Percentiles rank a stretch among this genome's conserved stretches.
These are phyloP conservation scores for Apteryx owenii DNA, from an alignment of 2,113 vertebrate species.

Conservation along the genomic window DNA sequence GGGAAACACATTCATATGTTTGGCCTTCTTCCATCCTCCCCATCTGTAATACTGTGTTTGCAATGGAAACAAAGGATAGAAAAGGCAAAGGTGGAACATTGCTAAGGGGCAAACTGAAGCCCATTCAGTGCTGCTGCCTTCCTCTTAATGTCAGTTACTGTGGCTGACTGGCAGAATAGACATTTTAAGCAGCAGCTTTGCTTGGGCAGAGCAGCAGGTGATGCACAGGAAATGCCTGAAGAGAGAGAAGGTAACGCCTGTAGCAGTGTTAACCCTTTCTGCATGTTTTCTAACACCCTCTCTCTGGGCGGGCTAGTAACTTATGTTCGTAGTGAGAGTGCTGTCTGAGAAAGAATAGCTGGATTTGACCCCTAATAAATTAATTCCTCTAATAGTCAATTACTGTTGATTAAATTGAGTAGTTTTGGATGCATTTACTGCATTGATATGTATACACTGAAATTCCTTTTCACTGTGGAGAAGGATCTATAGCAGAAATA, in stretches of 20 bases:
- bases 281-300: not conserved
- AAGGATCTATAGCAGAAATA: not conserved
- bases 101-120: not conserved
- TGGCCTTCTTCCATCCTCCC: not conserved
- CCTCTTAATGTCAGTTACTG: not conserved
- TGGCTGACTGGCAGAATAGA: not conserved
- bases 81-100: not conserved
- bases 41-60: not conserved
- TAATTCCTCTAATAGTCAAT: not conserved
- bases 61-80: not conserved
- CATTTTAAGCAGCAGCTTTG: not conserved
- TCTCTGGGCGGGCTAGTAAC: not conserved
- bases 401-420: not conserved
- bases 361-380: not conserved
- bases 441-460: not conserved
- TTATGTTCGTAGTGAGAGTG: not conserved
- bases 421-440: not conserved
- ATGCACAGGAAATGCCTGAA: not conserved
- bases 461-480: not conserved
- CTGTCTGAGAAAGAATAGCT: not conserved
- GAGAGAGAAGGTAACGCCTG: not conserved
- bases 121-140: not conserved
- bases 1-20: not conserved
- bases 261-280: not conserved
- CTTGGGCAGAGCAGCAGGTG: not conserved